Evolutionary conservation across 2,797 vertebrate species (phyloP).

Genomic region (Protosalanx chinensis): DNA sequence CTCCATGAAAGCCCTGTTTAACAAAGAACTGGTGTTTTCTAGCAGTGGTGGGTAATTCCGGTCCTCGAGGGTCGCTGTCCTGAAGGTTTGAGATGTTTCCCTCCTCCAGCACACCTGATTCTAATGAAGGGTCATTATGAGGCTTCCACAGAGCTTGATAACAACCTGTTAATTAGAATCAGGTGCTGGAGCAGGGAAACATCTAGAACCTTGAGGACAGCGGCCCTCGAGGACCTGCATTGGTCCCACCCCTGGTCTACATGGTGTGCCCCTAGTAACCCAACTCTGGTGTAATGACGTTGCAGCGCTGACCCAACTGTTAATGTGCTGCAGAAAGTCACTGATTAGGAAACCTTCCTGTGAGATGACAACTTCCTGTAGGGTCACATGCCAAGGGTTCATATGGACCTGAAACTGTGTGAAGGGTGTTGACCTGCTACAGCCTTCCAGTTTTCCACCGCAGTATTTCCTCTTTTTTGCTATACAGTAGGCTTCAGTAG

Average conservation of each 20-base stretch:
- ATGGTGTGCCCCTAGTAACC: not conserved
- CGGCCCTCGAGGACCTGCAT: not conserved
- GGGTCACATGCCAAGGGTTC: conserved; percentile 25
- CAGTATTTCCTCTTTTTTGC: not conserved
- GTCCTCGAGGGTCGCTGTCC: no score
- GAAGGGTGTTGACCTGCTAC: not conserved
- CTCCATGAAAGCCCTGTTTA: not conserved
- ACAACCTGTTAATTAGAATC: no score
- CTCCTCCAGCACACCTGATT: no score
- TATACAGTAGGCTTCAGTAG: not conserved
- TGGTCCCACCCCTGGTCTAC: no score
- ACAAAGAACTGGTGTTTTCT: not conserved
- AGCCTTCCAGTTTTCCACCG: not conserved
- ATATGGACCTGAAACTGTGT: conserved; percentile 6
- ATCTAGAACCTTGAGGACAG: no score
- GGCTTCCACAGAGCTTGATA: no score
- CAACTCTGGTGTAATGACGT: conserved; percentile 7
- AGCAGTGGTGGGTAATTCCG: no score
- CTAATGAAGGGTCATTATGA: no score
- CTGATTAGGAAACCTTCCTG: conserved; percentile 71
- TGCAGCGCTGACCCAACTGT: conserved; percentile 19
- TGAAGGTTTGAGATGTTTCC: no score
- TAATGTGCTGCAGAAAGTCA: conserved; percentile 57
- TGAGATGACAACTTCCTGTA: conserved; percentile 55
- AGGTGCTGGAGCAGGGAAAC: no score